Conservation (phyloP, 2,888 invertebrate genomes). For the Eupithecia abbreviata region DNA sequence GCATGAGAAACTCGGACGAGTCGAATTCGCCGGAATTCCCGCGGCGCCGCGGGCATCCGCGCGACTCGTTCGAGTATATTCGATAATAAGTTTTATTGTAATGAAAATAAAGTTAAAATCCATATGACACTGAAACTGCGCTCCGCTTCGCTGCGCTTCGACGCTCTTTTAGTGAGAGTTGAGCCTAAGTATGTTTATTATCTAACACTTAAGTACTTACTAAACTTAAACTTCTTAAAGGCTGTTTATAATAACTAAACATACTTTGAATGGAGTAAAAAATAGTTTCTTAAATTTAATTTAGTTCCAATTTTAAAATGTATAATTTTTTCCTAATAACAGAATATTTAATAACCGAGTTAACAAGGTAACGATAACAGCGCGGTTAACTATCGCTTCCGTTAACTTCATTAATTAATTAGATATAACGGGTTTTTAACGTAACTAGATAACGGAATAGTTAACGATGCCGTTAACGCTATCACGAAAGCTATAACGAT, state of each 20-base stretch:
- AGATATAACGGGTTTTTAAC: background rate
- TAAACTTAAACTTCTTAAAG: slow-evolving; percentile 21
- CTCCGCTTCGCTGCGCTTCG: too few relatives aligned
- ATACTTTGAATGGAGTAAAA: background rate
- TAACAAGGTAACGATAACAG: slow-evolving; percentile 12
- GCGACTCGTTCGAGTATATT: too few relatives aligned
- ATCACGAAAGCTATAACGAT: slow-evolving; percentile 14
- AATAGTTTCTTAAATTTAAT: background rate
- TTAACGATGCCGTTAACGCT: slow-evolving; percentile 15
- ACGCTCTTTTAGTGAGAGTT: too few relatives aligned
- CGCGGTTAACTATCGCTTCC: background rate
- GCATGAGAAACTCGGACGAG: too few relatives aligned
- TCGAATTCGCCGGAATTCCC: too few relatives aligned
- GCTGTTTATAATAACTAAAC: slow-evolving; percentile 14
- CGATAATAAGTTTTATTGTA: too few relatives aligned
- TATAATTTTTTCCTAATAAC: background rate
- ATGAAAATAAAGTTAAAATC: too few relatives aligned
- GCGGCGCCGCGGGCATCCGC: too few relatives aligned
- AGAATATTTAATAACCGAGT: slow-evolving; percentile 3
- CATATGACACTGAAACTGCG: too few relatives aligned
- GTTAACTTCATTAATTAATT: background rate
- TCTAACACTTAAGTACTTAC: slow-evolving; percentile 20
- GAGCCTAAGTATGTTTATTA: slow-evolving; percentile 10
- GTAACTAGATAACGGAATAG: slow-evolving; percentile 13
- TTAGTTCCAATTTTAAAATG: background rate